Evolutionary conservation across 2,113 vertebrate species (phyloP).

Genomic region (Lampris megalopsis): DNA sequence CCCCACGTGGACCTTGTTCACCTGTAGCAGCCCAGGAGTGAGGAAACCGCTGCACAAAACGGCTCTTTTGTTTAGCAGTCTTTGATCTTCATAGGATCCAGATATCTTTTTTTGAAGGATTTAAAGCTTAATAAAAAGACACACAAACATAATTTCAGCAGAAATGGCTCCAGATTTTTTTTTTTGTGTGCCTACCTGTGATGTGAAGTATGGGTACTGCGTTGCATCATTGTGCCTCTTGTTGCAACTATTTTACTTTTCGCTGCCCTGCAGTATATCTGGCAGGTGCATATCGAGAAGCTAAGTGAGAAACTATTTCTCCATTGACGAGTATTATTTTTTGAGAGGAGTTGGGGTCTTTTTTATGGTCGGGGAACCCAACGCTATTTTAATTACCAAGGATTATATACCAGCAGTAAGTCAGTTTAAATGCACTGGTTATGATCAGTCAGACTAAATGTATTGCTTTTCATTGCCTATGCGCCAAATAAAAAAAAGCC

Average conservation of each 20-base stretch:
- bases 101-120: neutral
- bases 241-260: constrained; percentile 27
- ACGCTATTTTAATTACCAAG: constrained; percentile 69
- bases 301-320: constrained; percentile 39
- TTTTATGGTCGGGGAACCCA: constrained; percentile 53
- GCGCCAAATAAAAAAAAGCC: no score
- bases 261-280: constrained; percentile 10
- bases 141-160: no score
- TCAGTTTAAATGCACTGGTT: constrained; percentile 73
- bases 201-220: constrained; percentile 17
- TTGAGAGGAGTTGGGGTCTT: constrained; percentile 56
- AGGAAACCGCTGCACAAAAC: neutral
- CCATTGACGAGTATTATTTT: constrained; percentile 56
- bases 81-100: constrained; percentile 56
- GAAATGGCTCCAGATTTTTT: no score
- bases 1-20: constrained; percentile 45
- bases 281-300: constrained; percentile 27
- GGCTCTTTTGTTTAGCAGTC: neutral
- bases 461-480: no score
- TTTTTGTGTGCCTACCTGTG: neutral
- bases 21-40: constrained; percentile 16
- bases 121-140: no score
- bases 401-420: constrained; percentile 70
- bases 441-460: constrained; percentile 53
- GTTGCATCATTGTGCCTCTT: neutral